Evolutionary conservation across 2,888 invertebrate genomes (phyloP).

Genomic region (Erynnis tages): DNA sequence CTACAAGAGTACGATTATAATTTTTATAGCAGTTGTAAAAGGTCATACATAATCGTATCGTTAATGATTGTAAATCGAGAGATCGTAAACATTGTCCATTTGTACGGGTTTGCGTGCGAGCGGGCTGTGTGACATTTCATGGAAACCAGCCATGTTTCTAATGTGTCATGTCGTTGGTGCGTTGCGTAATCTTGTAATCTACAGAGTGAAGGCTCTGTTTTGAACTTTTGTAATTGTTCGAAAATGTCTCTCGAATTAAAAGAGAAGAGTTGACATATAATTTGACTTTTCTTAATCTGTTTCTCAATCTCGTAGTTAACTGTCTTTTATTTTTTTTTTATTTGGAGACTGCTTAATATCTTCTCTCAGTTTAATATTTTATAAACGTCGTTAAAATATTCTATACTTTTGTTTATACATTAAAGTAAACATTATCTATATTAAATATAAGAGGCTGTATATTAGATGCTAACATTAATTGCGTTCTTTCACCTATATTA

Average conservation of each 20-base stretch:
- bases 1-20: not conserved
- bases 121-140: constrained; percentile 54
- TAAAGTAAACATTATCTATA: no score
- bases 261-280: no score
- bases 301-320: no score
- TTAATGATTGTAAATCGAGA: constrained; percentile 40
- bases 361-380: no score
- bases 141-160: constrained; percentile 55
- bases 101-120: constrained; percentile 53
- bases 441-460: no score
- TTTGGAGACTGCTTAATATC: no score
- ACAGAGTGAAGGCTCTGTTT: not conserved
- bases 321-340: not conserved
- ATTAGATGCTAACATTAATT: no score
- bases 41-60: constrained; percentile 37
- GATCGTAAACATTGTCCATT: constrained; percentile 41
- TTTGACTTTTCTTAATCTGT: no score
- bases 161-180: constrained; percentile 29
- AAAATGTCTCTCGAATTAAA: no score
- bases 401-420: no score
- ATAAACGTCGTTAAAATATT: no score
- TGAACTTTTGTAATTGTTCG: not conserved
- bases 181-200: constrained; percentile 26
- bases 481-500: no score
- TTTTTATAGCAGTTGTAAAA: constrained; percentile 33